A percentile compares a stretch with the other conserved stretches of the same genome.
phyloP scores from a whole-genome alignment of 1,140 invertebrate species.

The Zelostemma sp. region DNA sequence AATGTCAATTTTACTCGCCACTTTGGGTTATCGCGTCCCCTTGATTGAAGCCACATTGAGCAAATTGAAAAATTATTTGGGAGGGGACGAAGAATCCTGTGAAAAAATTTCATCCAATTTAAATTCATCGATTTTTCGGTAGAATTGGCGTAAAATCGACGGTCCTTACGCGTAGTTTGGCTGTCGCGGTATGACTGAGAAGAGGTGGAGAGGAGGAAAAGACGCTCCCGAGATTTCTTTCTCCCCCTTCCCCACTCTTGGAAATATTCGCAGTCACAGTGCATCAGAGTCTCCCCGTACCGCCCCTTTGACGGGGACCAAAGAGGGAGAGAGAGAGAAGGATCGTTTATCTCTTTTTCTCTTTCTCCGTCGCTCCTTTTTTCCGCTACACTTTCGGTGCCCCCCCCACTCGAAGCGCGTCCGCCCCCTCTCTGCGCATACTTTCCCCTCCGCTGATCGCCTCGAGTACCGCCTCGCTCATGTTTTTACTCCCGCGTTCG shows the following conservation, averaged over 20 bases:
- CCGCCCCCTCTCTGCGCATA: constrained; percentile 19
- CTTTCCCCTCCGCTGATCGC: constrained; percentile 1
- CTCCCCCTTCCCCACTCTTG: constrained; percentile 25
- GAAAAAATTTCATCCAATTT: too few species aligned
- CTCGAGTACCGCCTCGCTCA: constrained; percentile 13
- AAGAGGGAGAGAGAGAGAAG: constrained; percentile 18
- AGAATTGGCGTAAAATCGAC: too few species aligned
- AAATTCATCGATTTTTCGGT: too few species aligned
- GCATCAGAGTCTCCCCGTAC: constrained; percentile 30
- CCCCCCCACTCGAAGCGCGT: constrained; percentile 13
- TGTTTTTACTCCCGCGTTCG: constrained; percentile 7
- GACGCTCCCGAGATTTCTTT: constrained; percentile 15
- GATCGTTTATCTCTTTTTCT: constrained; percentile 22
- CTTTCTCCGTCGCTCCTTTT: constrained; percentile 30
- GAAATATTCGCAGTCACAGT: constrained; percentile 20
- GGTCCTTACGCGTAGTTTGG: constrained; percentile 63
- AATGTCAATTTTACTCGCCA: too few species aligned
- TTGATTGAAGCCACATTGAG: too few species aligned
- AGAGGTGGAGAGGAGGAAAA: constrained; percentile 50
- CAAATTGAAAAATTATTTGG: too few species aligned
- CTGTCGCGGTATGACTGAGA: constrained; percentile 66
- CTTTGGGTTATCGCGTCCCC: too few species aligned
- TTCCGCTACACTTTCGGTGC: constrained; percentile 9
- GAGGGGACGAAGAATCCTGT: too few species aligned
- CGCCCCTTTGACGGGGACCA: constrained; percentile 31